Base-by-base conservation (phyloP, 1,140 invertebrate species). In the Xylocopa sonorina region DNA sequence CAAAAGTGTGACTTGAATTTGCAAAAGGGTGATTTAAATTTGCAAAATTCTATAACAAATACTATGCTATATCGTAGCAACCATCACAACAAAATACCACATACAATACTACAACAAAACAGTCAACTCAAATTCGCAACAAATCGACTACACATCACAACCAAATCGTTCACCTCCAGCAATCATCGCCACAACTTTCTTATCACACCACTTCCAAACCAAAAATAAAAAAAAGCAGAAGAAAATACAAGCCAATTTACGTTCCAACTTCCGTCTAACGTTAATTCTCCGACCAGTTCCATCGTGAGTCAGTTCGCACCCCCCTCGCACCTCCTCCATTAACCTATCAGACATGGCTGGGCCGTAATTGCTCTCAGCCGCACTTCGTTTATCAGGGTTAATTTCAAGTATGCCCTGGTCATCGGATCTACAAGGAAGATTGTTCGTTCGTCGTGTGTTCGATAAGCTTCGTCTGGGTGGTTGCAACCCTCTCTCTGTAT, bases 401-500 rank as follows among this genome's bases (percentile, higher is more conserved):
- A 72, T 78, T 73, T 64, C 48, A 72, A 78, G 77, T 78, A 12
- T 41, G 27, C 34, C 38, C 43, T 24, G 34, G 38, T 57, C 43
- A 57, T 64, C 41, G 69, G 32, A 46, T 53, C 55, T 46, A 73
- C 57, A 73, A 63, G 41, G 68, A 72, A 72, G 68, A 78, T 78
- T 55, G 74, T 77, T 84, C 82, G 66, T 83, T 80, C 71, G 57
- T 79, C 82, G 81, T 84, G 71, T 48, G 55, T 57, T 62, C 63
- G 81, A 82, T 83, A 83, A 74, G 81, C 80, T 79, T 73, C 82
- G 82, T 73, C 67, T 68, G 63, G 24, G 66, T 21, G 29, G 41
- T 51, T 9, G 76, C 62, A 46, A 68, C 18, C 27, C 18, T 27
- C n/a, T 34, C 64, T 53, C 58, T 34, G 38, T 38, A 38, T 69